A percentile compares a stretch with the other conserved stretches of the same genome.
These are phyloP conservation scores for Darevskia mixta DNA, from an alignment of 2,797 vertebrate species.

Conservation along the genomic window DNA sequence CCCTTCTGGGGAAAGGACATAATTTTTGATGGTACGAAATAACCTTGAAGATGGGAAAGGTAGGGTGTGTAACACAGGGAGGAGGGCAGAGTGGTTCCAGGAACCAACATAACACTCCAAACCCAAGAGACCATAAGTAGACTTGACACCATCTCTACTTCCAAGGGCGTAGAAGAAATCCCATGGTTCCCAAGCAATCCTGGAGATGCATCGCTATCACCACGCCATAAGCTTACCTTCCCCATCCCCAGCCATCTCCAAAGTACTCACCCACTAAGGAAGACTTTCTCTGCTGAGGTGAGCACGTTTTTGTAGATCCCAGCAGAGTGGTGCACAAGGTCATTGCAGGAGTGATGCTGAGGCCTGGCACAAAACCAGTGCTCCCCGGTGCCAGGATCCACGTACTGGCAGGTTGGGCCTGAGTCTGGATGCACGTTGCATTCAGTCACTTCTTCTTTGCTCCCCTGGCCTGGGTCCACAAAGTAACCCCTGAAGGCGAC, in stretches of 20 bases:
- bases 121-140: too few relatives aligned
- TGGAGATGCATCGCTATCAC: background rate
- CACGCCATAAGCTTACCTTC: background rate
- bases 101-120: too few relatives aligned
- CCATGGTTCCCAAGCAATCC: too few relatives aligned
- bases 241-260: too few relatives aligned
- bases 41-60: too few relatives aligned
- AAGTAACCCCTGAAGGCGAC: slow-evolving; percentile 69
- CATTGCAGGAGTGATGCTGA: slow-evolving; percentile 56
- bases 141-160: too few relatives aligned
- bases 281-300: slow-evolving; percentile 42
- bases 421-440: slow-evolving; percentile 63
- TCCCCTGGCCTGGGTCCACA: background rate
- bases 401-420: slow-evolving; percentile 60
- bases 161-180: too few relatives aligned
- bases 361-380: slow-evolving; percentile 69
- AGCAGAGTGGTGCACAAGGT: slow-evolving; percentile 62
- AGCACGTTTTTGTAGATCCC: slow-evolving; percentile 65
- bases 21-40: too few relatives aligned
- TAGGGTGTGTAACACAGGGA: too few relatives aligned
- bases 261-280: slow-evolving; percentile 60
- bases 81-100: too few relatives aligned
- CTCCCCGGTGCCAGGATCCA: slow-evolving; percentile 59
- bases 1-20: too few relatives aligned
- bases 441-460: slow-evolving; percentile 19